Conservation (phyloP, 1,140 invertebrate genomes). For the Zaprionus vittiger region DNA sequence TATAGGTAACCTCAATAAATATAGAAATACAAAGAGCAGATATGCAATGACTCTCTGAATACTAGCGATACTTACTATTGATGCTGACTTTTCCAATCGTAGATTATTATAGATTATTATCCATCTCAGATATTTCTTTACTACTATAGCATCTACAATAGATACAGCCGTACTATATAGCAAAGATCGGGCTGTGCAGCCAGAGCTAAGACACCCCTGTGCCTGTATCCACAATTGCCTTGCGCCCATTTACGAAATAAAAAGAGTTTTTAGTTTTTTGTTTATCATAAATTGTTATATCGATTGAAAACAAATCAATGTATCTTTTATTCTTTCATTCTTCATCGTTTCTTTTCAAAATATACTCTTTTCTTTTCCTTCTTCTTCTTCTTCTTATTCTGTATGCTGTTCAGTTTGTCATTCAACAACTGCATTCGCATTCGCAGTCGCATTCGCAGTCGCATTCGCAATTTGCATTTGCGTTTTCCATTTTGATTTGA, state of each 20-base stretch:
- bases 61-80: too few species aligned
- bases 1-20: too few species aligned
- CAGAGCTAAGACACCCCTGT: not conserved
- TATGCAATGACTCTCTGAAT: not conserved
- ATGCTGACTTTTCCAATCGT: not conserved
- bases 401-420: constrained; percentile 20
- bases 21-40: not conserved
- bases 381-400: constrained; percentile 24
- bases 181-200: too few species aligned
- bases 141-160: not conserved
- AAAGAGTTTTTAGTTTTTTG: constrained; percentile 37
- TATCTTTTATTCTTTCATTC: constrained; percentile 61
- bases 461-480: constrained; percentile 13
- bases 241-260: constrained; percentile 23
- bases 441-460: constrained; percentile 3
- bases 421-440: constrained; percentile 23
- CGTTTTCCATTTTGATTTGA: constrained; percentile 31
- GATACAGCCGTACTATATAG: too few species aligned
- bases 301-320: constrained; percentile 65
- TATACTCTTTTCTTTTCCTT: constrained; percentile 24
- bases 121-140: not conserved
- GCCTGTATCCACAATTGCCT: not conserved
- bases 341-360: constrained; percentile 27
- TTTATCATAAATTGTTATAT: constrained; percentile 51
- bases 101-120: not conserved